Evolutionary conservation across 2,113 vertebrate species (phyloP), one percentile per base, ranked within the genome.

Genomic region (Corydoras maculifer): DNA sequence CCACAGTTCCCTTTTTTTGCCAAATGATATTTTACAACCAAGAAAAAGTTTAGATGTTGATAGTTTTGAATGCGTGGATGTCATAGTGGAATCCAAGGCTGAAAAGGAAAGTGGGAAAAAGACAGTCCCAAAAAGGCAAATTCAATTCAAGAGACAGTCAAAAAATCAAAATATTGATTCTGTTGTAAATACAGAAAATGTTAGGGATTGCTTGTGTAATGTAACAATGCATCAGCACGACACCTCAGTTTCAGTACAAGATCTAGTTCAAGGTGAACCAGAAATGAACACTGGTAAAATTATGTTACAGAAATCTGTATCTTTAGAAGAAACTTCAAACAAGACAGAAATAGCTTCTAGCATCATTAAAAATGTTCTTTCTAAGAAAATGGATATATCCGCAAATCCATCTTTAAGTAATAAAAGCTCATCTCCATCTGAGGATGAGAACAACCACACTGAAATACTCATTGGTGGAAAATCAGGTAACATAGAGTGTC

Each of bases 61-160:
- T 9, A 89, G 86, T 78, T 92, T 88, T 62, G 94, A 97, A 79
- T 95, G 94, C 4, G 87, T 95, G 69, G 94, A 96, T 12, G 92
- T 96, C 73, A 91, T 89, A 0, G 78, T 96, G 78, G 94, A 98
- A 83, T 92, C 80, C 18, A 72, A 86, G 0, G 90, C 91, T 10
- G 87, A 91, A 68, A 76, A 70, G 65, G 87, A 84, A 11, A 90
- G 77, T 68, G 84, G 87, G 72, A 88, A 89, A 80, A 93, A 91
- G 82, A 95, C 93, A 0, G 95, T 98, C 51, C 96, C 94, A 58
- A 98, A 98, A 79, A 91, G 95, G 68, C 94, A 97, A 85, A 98
- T 98, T 70, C 92, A 94, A 82, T 88, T 98, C 63, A 93, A 93
- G 68, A 91, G 88, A 61, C 90, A 86, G 35, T 43, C 35, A 62